These are phyloP conservation scores for Nomada ferruginata DNA, from an alignment of 2,888 invertebrate species.

Conservation along the genomic window DNA sequence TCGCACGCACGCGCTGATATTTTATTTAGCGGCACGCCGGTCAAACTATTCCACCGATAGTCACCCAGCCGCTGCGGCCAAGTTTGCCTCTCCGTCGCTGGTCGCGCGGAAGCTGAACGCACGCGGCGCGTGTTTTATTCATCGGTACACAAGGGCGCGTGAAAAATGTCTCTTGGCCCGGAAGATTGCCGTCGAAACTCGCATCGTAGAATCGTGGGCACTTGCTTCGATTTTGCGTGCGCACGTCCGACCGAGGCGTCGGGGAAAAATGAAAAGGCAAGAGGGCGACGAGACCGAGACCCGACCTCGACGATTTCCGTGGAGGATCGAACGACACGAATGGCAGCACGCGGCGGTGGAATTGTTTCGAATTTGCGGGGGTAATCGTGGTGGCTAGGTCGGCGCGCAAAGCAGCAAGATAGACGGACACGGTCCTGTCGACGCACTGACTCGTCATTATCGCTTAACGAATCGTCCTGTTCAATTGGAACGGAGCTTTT, in stretches of 20 bases:
- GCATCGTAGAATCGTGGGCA: no score
- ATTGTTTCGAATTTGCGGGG: slow-evolving; percentile 79
- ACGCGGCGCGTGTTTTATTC: slow-evolving; percentile 48
- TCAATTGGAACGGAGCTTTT: slow-evolving; percentile 61
- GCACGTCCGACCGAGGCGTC: no score
- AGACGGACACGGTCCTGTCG: slow-evolving; percentile 68
- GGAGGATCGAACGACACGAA: no score
- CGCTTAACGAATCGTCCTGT: slow-evolving; percentile 79
- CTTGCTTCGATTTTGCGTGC: no score
- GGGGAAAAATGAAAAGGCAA: background rate
- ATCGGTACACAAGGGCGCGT: slow-evolving; percentile 26
- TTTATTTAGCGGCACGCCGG: slow-evolving; percentile 80
- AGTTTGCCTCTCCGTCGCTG: slow-evolving; percentile 34
- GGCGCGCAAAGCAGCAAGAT: background rate
- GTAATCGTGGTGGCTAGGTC: slow-evolving; percentile 40
- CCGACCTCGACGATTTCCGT: no score
- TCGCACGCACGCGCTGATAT: slow-evolving; percentile 70
- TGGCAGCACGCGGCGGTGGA: slow-evolving; percentile 41
- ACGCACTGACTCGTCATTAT: slow-evolving; percentile 81
- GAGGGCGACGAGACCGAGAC: no score
- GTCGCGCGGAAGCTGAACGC: slow-evolving; percentile 35
- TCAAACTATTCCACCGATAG: slow-evolving; percentile 76
- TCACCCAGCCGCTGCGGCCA: slow-evolving; percentile 45
- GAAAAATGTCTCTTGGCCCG: slow-evolving; percentile 29
- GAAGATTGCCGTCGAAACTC: background rate